Conservation (phyloP, 1,140 invertebrate genomes). For the Agraylea sexmaculata region DNA sequence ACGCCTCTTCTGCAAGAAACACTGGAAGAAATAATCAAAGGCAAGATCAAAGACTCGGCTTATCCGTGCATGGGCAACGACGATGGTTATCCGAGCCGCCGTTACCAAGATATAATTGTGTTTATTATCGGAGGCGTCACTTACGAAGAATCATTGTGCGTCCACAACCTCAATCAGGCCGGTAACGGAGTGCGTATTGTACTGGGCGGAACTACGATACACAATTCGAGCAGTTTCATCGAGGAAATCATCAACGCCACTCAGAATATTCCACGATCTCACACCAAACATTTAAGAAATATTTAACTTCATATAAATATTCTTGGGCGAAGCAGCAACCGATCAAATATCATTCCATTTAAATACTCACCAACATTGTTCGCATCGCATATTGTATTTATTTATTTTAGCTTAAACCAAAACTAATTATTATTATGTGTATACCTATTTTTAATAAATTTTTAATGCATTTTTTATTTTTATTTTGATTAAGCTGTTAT, state of each 20-base stretch:
- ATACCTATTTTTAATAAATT: too few species aligned
- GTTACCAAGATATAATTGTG: slow-evolving; percentile 82
- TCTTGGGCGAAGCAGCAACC: too few species aligned
- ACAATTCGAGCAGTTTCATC: slow-evolving; percentile 75
- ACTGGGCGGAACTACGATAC: slow-evolving; percentile 81
- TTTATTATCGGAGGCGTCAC: slow-evolving; percentile 95
- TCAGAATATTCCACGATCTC: slow-evolving; percentile 40
- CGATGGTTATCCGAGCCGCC: slow-evolving; percentile 38
- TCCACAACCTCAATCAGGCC: slow-evolving; percentile 74
- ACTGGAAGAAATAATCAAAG: slow-evolving; percentile 80
- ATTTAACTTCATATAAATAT: too few species aligned
- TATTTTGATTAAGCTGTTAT: too few species aligned
- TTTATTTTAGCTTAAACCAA: too few species aligned
- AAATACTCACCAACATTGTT: too few species aligned
- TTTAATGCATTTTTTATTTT: too few species aligned
- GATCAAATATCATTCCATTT: too few species aligned
- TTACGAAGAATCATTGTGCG: slow-evolving; percentile 85
- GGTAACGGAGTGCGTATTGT: slow-evolving; percentile 67
- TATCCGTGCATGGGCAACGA: slow-evolving; percentile 71
- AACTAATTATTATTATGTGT: too few species aligned
- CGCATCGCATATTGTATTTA: too few species aligned
- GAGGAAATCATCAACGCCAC: slow-evolving; percentile 52
- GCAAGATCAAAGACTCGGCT: slow-evolving; percentile 65
- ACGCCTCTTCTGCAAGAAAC: slow-evolving; percentile 75
- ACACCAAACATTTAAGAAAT: slow-evolving; percentile 34